Percentiles rank a stretch among this genome's conserved stretches.
These are phyloP conservation scores for Limanda limanda DNA, from an alignment of 2,113 vertebrate genomes.

Conservation along the genomic window DNA sequence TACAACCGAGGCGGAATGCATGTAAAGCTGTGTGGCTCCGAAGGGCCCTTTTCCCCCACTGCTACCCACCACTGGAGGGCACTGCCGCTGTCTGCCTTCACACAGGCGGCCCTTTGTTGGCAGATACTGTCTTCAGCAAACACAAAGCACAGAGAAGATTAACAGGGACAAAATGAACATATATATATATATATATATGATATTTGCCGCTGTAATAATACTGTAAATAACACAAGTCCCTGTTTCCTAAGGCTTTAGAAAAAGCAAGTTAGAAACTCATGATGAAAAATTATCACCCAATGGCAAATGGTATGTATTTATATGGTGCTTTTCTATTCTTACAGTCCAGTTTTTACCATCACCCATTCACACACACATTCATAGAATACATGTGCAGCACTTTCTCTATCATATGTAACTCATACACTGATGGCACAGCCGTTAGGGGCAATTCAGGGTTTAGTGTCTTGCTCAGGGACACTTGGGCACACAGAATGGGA, in stretches of 20 bases:
- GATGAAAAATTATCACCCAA: background rate
- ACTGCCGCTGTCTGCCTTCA: conserved; percentile 71
- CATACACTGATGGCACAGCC: too few relatives aligned
- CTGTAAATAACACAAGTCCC: background rate
- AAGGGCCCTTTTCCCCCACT: conserved; percentile 45
- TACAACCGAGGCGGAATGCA: conserved; percentile 54
- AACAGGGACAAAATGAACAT: conserved; percentile 14
- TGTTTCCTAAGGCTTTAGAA: background rate
- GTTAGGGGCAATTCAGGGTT: too few relatives aligned
- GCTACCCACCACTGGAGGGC: conserved; percentile 81
- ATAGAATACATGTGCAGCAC: too few relatives aligned
- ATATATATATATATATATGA: conserved; percentile 3
- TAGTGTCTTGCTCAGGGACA: too few relatives aligned
- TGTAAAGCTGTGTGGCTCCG: conserved; percentile 41
- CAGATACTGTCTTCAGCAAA: conserved; percentile 30
- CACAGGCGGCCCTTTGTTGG: conserved; percentile 69
- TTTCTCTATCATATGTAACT: background rate
- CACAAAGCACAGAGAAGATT: conserved; percentile 26
- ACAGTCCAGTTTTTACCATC: background rate
- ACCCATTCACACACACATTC: too few relatives aligned
- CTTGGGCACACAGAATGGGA: background rate
- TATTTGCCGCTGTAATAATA: too few relatives aligned
- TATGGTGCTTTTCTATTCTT: background rate
- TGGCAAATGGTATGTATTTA: background rate
- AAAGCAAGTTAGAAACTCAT: background rate